Evolutionary conservation across 2,113 vertebrate genomes (phyloP).

Genomic region (Zapornia atra): DNA sequence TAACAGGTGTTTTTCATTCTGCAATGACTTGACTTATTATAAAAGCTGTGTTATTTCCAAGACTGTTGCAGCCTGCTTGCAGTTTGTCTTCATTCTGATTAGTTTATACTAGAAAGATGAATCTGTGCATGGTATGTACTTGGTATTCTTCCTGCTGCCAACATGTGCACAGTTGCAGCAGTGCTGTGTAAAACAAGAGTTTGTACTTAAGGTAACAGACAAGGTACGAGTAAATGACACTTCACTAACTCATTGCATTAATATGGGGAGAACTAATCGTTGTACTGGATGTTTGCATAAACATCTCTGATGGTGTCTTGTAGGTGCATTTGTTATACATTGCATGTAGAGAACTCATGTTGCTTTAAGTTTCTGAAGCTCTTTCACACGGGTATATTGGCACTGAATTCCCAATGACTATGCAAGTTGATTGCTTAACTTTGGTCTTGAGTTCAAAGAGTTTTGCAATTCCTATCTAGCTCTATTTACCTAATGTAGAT

Average conservation of each 20-base stretch:
- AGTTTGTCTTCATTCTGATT: neutral
- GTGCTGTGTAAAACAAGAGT: neutral
- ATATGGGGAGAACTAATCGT: neutral
- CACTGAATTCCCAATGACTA: neutral
- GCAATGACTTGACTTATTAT: neutral
- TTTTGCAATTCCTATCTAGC: neutral
- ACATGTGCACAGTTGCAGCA: neutral
- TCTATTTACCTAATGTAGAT: neutral
- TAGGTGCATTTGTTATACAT: neutral
- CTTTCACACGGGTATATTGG: neutral
- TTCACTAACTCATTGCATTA: neutral
- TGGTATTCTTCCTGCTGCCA: neutral
- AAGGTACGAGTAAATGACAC: fast-evolving
- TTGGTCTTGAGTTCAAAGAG: neutral
- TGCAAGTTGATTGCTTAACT: neutral
- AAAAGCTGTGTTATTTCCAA: neutral
- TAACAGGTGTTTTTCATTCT: neutral
- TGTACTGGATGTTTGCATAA: neutral
- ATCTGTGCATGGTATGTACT: neutral
- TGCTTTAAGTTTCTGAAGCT: neutral
- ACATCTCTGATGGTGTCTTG: neutral
- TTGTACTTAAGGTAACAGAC: neutral
- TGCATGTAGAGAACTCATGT: neutral
- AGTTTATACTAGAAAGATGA: neutral
- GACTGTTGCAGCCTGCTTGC: neutral